Base-by-base conservation (phyloP, 2,888 invertebrate species). In the Parnassius orleans region DNA sequence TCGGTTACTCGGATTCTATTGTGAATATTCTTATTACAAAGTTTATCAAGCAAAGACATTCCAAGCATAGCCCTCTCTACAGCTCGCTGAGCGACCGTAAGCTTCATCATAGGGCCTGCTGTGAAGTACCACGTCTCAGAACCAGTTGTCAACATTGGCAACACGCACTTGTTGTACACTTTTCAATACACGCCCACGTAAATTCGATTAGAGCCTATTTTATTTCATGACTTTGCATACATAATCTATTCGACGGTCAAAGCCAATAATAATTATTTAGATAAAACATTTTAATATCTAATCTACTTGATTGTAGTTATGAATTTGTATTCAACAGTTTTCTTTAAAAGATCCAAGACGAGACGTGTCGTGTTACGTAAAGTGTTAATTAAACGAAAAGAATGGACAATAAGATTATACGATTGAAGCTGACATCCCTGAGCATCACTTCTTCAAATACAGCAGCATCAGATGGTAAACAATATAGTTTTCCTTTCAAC, bases 391-490 rank as follows among this genome's bases (percentile, higher is more conserved):
- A 63, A 66, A 43, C 63, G 65, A 52, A 65, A 60, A 77, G 70
- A 69, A 86, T 86, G 86, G 80, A 79, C 60, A 80, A 78, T 57
- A 77, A 76, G 66, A 73, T 83, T 66, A 77, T 87, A 70, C 72
- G 65, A 41, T 68, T 84, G 1, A 74, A 78, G 59, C 74, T 79
- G 2, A 75, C 67, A 50, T 73, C 74, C 10, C 65, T 77, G 66
- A 70, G 73, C 46, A 78, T 82, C 54, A 68, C 69, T 10, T 70
- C 79, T 5, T 79, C 81, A 44, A 76, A 83, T 61, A 81, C 83
- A 7, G 74, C 73, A 1, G 69, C 77, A 0, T 81, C 87, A 14
- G 86, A 89, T 71, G 89, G 89, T 89, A 78, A 76, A 60, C 68
- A 57, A 48, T 33, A 5, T 7, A 33, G 0, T 19, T 19, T 33